Base-by-base conservation (phyloP, 2,797 vertebrate species). In the Pseudochirops corinnae region DNA sequence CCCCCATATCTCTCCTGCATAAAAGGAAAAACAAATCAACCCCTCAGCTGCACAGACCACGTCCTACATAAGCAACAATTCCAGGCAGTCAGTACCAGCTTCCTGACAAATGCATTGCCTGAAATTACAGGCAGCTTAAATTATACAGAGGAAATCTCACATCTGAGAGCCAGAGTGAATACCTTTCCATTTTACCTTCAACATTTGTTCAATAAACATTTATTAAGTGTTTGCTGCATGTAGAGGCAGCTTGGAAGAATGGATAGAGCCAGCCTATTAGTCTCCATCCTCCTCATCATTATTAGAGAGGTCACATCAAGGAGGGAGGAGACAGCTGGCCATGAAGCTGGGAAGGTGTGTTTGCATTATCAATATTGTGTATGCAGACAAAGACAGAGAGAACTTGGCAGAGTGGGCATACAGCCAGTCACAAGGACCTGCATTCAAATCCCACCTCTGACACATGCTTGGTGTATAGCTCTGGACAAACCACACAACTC, bases 11-110 rank as follows among this genome's bases (percentile, higher is more conserved):
- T 74, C n/a, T 94, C 91, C 95, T 56, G 62, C 18, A 58, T 93
- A 93, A 95, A 96, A 82, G 58, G 74, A 94, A 82, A 96, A 97
- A 93, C 28, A 96, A 52, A 67, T 95, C 67, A n/a, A 21, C n/a
- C 67, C n/a, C 31, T 14, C 0, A 0, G 60, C 60, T 82, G 31
- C 12, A 52, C 46, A 96, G 67, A 90, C 91, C 56, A 0, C 26
- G 13, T 56, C 87, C 53, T 97, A 50, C n/a, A 24, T 13, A n/a
- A 96, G 28, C 92, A 46, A 93, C 55, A 92, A 62, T 55, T 14
- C 28, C 26, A 90, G 90, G 52, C 18, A 67, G 90, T 96, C 82
- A 87, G 67, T 26, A 91, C 33, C 67, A 39, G 55, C 31, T 74
- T 39, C 39, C 10, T 10, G 55, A 50, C 92, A 92, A n/a, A 91